Evolutionary conservation across 2,113 vertebrate species (phyloP), one percentile per base, ranked within the genome.

Genomic region (Ramphastos sulfuratus): DNA sequence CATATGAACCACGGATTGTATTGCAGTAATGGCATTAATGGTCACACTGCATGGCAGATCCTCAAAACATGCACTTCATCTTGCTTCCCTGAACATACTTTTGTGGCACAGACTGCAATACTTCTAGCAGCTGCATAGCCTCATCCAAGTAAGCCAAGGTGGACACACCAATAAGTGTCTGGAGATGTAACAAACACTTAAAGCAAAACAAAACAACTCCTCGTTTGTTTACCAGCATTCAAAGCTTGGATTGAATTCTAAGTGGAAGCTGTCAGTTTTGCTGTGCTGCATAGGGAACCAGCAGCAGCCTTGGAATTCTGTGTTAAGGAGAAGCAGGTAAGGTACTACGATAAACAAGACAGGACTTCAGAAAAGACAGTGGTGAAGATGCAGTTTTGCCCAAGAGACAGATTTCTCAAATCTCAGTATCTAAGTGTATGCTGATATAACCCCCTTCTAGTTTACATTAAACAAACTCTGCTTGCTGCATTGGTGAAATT

Each of bases 251-350:
- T 2, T 25, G 27, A 23, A 70, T 73, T 65, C 50, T 27, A 69
- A 88, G 17, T 23, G 19, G 30, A 81, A 82, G 71, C 8, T 16
- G 17, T 1, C 3, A 4, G 19, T 28, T 44, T 35, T 42, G 25
- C 39, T 50, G 39, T 10, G 46, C 2, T 23, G 33, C 27, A 25
- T 1, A 2, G 24, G 52, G 21, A 84, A 30, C 10, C 0, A 1
- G 73, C 46, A 83, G 56, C 46, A 78, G 61, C 23, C 46, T 28
- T 10, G 0, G 4, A 77, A 63, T 33, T 73, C 60, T 25, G 17
- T 5, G 42, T 12, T n/a, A 20, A 24, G 1, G 10, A 74, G 48
- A 20, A 87, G 37, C 70, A 64, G 12, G 23, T 4, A 58, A 9
- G 7, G 59, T 23, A 59, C 75, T 58, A 14, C 28, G 76, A 44